These are phyloP conservation scores for Mycalesis mineus DNA, from an alignment of 2,888 invertebrate genomes.

Conservation along the genomic window DNA sequence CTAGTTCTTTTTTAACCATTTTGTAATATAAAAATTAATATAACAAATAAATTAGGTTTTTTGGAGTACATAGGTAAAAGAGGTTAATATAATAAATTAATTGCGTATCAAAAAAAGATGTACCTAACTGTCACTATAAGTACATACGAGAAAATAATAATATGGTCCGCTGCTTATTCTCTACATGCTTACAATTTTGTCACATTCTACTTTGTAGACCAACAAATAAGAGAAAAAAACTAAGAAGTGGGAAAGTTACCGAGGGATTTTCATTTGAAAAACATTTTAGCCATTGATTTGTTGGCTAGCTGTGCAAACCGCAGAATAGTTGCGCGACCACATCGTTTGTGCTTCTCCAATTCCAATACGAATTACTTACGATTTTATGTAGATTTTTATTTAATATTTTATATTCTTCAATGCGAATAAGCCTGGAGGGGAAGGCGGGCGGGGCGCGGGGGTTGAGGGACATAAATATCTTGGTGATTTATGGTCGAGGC, in stretches of 20 bases:
- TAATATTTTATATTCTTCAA: constrained; percentile 71
- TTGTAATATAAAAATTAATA: too few relatives aligned
- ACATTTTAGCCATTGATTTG: constrained; percentile 40
- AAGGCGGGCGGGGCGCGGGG: constrained; percentile 52
- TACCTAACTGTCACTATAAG: not conserved
- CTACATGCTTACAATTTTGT: not conserved
- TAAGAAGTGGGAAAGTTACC: constrained; percentile 16
- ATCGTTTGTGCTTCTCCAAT: constrained; percentile 55
- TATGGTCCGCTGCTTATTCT: not conserved
- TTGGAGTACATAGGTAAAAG: too few relatives aligned
- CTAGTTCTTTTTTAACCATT: too few relatives aligned
- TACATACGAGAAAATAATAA: not conserved
- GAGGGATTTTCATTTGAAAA: constrained; percentile 42
- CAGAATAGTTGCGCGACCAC: constrained; percentile 62
- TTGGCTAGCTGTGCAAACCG: constrained; percentile 54
- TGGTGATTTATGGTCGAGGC: constrained; percentile 74
- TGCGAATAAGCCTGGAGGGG: constrained; percentile 59
- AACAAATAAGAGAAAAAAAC: constrained; percentile 8
- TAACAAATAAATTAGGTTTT: too few relatives aligned
- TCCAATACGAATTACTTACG: constrained; percentile 73
- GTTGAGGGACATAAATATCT: constrained; percentile 75
- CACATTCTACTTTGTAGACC: constrained; percentile 13
- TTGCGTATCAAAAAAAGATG: too few relatives aligned
- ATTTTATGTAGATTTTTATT: constrained; percentile 76
- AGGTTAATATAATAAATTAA: too few relatives aligned